A percentile compares a stretch with the other conserved stretches of the same genome.
phyloP scores from a whole-genome alignment of 2,113 vertebrate genomes.

The Lepus americanus region DNA sequence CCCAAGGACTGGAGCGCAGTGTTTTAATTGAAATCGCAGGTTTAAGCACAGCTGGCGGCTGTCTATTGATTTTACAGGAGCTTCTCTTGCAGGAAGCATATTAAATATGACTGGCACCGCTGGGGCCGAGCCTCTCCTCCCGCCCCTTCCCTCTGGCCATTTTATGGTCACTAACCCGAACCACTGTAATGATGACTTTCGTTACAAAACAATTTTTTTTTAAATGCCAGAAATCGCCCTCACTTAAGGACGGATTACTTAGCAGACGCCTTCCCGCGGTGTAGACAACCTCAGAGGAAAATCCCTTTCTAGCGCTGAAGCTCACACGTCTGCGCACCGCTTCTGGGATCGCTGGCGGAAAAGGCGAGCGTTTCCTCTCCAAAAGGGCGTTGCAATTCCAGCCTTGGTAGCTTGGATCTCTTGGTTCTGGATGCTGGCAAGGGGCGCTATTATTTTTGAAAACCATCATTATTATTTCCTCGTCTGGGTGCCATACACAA shows the following conservation, averaged over 20 bases:
- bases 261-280: constrained; percentile 43
- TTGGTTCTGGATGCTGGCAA: neutral
- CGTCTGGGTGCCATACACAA: neutral
- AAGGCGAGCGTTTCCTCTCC: neutral
- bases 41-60: constrained; percentile 86
- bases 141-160: constrained; percentile 45
- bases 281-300: constrained; percentile 60
- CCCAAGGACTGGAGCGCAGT: constrained; percentile 59
- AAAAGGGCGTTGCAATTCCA: neutral
- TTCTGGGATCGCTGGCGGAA: neutral
- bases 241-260: constrained; percentile 42
- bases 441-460: neutral
- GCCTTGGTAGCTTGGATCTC: neutral
- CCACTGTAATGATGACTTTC: constrained; percentile 39
- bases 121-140: constrained; percentile 22
- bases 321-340: constrained; percentile 2
- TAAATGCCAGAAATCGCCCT: constrained; percentile 50
- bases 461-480: neutral
- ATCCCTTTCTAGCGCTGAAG: constrained; percentile 54
- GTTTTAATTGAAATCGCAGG: constrained; percentile 85
- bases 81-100: constrained; percentile 72
- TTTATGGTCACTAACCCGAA: constrained; percentile 54
- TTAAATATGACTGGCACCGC: constrained; percentile 73
- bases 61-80: constrained; percentile 80
- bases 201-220: constrained; percentile 6